Evolutionary conservation across 2,113 vertebrate genomes (phyloP).

Genomic region (Festucalex cinctus): DNA sequence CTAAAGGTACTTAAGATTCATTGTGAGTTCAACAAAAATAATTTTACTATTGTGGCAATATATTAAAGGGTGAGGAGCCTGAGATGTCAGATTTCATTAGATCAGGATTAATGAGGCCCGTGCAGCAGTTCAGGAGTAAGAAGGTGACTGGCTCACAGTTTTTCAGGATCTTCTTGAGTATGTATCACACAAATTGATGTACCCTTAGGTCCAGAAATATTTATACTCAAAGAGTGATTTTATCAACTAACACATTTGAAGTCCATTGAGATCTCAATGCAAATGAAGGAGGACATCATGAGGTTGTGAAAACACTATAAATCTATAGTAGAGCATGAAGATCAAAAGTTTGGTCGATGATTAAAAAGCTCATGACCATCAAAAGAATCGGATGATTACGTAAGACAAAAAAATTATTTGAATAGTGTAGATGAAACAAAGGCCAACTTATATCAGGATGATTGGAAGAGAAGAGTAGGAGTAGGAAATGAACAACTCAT

Average conservation of each 20-base stretch:
- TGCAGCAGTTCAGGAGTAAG: background rate
- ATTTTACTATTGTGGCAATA: background rate
- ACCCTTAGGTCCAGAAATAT: background rate
- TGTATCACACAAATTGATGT: background rate
- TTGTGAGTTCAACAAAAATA: background rate
- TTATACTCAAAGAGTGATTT: background rate
- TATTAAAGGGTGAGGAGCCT: background rate
- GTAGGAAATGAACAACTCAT: too few relatives aligned
- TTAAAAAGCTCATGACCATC: too few relatives aligned
- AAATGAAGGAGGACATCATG: background rate
- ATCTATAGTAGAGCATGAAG: background rate
- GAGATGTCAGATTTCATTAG: constrained; percentile 3
- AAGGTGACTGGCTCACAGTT: background rate
- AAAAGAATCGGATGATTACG: too few relatives aligned
- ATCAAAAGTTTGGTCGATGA: background rate
- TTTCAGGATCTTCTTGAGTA: background rate
- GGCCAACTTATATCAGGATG: too few relatives aligned
- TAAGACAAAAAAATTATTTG: too few relatives aligned
- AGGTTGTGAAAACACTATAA: background rate
- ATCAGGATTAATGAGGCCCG: constrained; percentile 7
- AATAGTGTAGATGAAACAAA: too few relatives aligned
- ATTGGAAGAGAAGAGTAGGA: too few relatives aligned
- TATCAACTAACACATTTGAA: background rate
- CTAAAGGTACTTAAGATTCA: constrained; percentile 13
- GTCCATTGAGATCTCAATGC: background rate